Percentiles rank a stretch among this genome's conserved stretches.
Evolutionary conservation across 2,113 vertebrate species (phyloP).

Genomic region (Mohoua ochrocephala): DNA sequence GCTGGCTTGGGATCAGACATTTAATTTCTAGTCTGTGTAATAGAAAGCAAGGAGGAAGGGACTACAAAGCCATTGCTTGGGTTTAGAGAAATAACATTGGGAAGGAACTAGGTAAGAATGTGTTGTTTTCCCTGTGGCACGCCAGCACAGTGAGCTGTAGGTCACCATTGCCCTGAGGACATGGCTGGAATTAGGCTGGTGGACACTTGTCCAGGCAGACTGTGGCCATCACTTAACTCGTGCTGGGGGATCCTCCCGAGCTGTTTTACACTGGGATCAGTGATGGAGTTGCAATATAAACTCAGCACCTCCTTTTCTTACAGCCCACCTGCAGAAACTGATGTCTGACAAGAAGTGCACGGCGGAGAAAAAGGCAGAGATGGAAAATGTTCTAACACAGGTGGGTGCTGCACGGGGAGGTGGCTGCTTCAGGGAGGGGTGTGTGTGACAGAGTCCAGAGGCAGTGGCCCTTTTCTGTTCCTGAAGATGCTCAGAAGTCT

Average conservation of each 20-base stretch:
- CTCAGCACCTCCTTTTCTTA: background rate
- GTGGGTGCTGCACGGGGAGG: conserved; percentile 51
- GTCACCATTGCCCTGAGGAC: background rate
- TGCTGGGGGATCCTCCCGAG: background rate
- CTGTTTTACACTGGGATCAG: background rate
- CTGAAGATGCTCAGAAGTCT: background rate
- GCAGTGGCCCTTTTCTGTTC: background rate
- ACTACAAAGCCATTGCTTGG: background rate
- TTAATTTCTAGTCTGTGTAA: background rate
- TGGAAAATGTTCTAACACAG: conserved; percentile 91
- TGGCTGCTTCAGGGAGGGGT: background rate
- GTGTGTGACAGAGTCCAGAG: background rate
- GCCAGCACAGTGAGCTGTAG: background rate
- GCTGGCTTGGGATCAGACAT: background rate
- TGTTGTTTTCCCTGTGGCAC: background rate
- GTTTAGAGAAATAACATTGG: background rate
- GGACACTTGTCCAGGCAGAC: background rate
- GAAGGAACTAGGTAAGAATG: background rate
- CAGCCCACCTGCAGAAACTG: conserved; percentile 94
- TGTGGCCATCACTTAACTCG: background rate
- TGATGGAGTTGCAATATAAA: background rate
- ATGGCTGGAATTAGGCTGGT: background rate
- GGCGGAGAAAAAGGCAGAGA: conserved; percentile 88
- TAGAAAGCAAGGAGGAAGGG: background rate
- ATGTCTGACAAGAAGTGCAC: conserved; percentile 97